Conservation (phyloP, 2,113 vertebrate genomes). For the Oxyruncus cristatus region DNA sequence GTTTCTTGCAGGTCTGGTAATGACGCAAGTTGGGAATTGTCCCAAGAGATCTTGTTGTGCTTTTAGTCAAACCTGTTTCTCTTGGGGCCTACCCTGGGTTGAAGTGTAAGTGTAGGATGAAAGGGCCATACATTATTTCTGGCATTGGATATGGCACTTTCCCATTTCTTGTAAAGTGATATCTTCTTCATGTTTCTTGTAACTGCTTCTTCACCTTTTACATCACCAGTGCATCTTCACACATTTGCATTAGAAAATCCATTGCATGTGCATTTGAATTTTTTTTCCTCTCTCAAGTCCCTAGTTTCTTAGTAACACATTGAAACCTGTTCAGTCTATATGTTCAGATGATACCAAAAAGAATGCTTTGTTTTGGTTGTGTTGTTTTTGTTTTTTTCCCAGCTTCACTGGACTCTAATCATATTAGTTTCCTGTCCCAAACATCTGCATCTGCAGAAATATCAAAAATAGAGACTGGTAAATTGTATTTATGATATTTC, state of each 20-base stretch:
- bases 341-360: neutral
- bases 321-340: neutral
- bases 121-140: rapidly evolving
- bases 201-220: neutral
- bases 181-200: neutral
- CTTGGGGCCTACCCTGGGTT: neutral
- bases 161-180: too few relatives aligned
- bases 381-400: neutral
- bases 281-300: neutral
- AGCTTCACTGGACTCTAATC: constrained; percentile 17
- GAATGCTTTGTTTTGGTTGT: neutral
- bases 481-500: neutral
- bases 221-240: neutral
- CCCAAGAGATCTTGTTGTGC: neutral
- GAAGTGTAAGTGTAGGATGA: neutral
- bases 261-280: neutral
- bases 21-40: rapidly evolving
- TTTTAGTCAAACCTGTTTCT: neutral
- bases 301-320: neutral
- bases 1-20: neutral
- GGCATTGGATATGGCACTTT: neutral
- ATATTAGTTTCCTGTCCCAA: neutral
- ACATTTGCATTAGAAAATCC: neutral
- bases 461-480: constrained; percentile 18
- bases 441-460: constrained; percentile 34